Base-by-base conservation (phyloP, 2,888 invertebrate genomes). In the Sesamia inferens region DNA sequence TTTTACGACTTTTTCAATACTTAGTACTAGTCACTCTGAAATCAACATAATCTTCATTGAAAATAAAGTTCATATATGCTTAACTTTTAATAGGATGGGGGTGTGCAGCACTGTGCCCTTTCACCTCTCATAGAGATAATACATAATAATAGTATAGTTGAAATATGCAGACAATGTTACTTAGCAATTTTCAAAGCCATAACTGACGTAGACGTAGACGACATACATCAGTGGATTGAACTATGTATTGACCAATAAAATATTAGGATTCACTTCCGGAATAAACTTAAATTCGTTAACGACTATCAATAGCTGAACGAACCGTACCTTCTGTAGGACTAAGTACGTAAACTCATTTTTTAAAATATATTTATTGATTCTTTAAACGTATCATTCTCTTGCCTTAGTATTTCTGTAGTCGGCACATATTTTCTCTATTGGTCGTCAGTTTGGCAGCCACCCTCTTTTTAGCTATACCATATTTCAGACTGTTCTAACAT, bases 151-250 rank as follows among this genome's bases (percentile, higher is more conserved):
- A n/a, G n/a, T n/a, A n/a, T n/a, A n/a, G n/a, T n/a, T n/a, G n/a
- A n/a, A n/a, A n/a, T n/a, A n/a, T n/a, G 42, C 13, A 14, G 14
- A 3, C 7, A 7, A 6, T 57, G n/a, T 47, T 48, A 42, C n/a
- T 19, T 55, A 76, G 16, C 19, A 68, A n/a, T 48, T 55, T 47
- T 24, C 8, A 48, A 63, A 76, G n/a, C 13, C 42, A 0, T 58
- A 51, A 24, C 14, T 47, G 16, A 13, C 11, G 10, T n/a, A 13
- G 16, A 13, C 11, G 10, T n/a, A 13, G 44, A 13, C 44, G 44
- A 44, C 13, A 54, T n/a, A 54, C 5, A 54, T 54, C 51, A n/a
- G 54, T 71, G 22, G 19, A 24, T 70, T 57, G 22, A 48, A 48
- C 19, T 48, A 51, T 31, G 3, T 31, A 31, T 42, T 16, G 4